A percentile compares a stretch with the other conserved stretches of the same genome.
Evolutionary conservation across 2,113 vertebrate species (phyloP).

Genomic region (Centropristis striata): DNA sequence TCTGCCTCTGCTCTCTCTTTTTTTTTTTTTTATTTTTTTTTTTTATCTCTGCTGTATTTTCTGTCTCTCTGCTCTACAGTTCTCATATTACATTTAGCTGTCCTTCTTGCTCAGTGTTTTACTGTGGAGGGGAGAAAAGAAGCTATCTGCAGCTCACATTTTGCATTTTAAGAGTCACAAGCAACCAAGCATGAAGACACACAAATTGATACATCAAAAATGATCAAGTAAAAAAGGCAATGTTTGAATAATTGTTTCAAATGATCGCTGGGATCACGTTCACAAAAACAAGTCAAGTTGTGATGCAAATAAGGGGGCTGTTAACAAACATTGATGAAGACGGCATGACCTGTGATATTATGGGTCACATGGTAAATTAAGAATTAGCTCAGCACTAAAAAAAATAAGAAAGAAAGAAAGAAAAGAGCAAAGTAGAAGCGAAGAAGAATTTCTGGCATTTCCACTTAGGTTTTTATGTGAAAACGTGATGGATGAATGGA

Average conservation of each 20-base stretch:
- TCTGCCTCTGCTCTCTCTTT: conserved; percentile 4
- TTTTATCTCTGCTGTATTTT: conserved; percentile 18
- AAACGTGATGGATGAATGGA: no score
- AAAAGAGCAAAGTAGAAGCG: no score
- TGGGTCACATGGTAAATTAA: no score
- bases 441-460: no score
- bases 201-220: conserved; percentile 18
- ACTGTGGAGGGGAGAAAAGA: background rate
- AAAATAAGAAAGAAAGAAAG: no score
- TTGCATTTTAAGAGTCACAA: conserved; percentile 1
- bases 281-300: conserved; percentile 10
- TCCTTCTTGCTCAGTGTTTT: background rate
- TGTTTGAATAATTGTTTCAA: conserved; percentile 13
- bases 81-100: background rate
- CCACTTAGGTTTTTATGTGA: no score
- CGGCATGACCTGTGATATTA: no score
- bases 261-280: conserved; percentile 1
- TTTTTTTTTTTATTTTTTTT: no score
- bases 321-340: no score
- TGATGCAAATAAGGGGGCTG: no score
- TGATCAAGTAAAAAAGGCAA: conserved; percentile 11
- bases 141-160: background rate
- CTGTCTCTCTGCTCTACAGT: background rate
- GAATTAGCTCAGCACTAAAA: no score
- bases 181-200: conserved; percentile 3